phyloP scores from a whole-genome alignment of 2,113 vertebrate genomes.

The Bos indicus region DNA sequence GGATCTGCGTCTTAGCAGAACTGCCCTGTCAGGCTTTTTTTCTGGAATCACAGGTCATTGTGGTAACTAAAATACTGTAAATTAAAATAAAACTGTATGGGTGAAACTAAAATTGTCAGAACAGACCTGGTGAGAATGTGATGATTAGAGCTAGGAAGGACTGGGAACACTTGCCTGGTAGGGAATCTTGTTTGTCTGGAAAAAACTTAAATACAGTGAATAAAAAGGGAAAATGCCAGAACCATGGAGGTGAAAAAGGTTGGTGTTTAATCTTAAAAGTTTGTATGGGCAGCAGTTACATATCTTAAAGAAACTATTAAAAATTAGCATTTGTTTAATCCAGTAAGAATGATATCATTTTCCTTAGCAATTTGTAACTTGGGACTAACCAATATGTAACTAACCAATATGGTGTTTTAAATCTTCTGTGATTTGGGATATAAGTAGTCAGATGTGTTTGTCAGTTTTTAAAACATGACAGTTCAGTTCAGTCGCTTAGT shows the following conservation, averaged over 20 bases:
- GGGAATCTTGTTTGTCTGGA: conserved; percentile 47
- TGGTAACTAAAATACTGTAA: conserved; percentile 47
- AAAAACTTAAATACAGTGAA: conserved; percentile 59
- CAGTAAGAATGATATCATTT: neutral
- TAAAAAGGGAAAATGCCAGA: conserved; percentile 8
- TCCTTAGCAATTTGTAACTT: neutral
- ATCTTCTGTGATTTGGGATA: neutral
- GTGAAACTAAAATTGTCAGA: conserved; percentile 35
- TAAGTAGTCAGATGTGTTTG: neutral
- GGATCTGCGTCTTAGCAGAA: neutral
- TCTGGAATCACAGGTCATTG: conserved; percentile 24
- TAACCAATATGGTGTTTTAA: neutral
- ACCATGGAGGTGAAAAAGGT: neutral
- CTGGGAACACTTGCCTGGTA: conserved; percentile 53
- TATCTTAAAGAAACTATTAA: neutral
- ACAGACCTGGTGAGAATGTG: conserved; percentile 9
- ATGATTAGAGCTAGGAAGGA: conserved; percentile 49
- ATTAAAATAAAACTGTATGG: conserved; percentile 29
- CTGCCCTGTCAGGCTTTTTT: neutral
- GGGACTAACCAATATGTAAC: neutral
- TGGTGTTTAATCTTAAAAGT: neutral
- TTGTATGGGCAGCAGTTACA: neutral
- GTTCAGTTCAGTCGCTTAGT: neutral
- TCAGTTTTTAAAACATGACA: neutral
- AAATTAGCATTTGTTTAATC: neutral